Percentiles rank a stretch among this genome's conserved stretches.
Conservation (phyloP, 1,140 invertebrate species). For the Megalopta genalis region DNA sequence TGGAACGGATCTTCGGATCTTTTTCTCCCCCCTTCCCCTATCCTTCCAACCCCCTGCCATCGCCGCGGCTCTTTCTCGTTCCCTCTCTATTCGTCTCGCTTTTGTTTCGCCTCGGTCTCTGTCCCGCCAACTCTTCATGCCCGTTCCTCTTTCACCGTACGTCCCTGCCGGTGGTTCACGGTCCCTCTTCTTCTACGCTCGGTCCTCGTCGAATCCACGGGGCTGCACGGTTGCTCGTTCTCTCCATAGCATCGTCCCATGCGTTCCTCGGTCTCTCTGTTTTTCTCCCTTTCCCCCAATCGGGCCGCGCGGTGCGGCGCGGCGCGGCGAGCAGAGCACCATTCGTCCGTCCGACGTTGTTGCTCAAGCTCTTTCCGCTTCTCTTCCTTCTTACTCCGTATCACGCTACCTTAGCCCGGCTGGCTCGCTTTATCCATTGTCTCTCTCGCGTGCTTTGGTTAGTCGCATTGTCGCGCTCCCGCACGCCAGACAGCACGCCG, state of each 20-base stretch:
- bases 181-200: neutral
- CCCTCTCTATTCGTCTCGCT: neutral
- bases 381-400: constrained; percentile 55
- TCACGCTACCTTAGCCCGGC: constrained; percentile 48
- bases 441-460: constrained; percentile 40
- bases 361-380: constrained; percentile 57
- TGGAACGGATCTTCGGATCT: constrained; percentile 58
- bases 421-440: constrained; percentile 43
- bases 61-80: constrained; percentile 30
- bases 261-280: constrained; percentile 38
- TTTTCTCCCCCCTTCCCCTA: constrained; percentile 4
- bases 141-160: too few relatives aligned
- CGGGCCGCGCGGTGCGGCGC: neutral
- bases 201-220: too few relatives aligned
- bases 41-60: constrained; percentile 9
- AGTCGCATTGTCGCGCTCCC: constrained; percentile 60
- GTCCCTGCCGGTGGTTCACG: too few relatives aligned
- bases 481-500: constrained; percentile 63
- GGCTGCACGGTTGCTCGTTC: constrained; percentile 5
- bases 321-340: constrained; percentile 10
- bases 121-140: too few relatives aligned
- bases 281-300: constrained; percentile 37
- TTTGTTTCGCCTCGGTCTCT: too few relatives aligned
- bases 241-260: constrained; percentile 29
- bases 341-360: constrained; percentile 33